Percentiles rank a stretch among this genome's conserved stretches.
These are phyloP conservation scores for Oplegnathus fasciatus DNA, from an alignment of 2,113 vertebrate genomes.

Conservation along the genomic window DNA sequence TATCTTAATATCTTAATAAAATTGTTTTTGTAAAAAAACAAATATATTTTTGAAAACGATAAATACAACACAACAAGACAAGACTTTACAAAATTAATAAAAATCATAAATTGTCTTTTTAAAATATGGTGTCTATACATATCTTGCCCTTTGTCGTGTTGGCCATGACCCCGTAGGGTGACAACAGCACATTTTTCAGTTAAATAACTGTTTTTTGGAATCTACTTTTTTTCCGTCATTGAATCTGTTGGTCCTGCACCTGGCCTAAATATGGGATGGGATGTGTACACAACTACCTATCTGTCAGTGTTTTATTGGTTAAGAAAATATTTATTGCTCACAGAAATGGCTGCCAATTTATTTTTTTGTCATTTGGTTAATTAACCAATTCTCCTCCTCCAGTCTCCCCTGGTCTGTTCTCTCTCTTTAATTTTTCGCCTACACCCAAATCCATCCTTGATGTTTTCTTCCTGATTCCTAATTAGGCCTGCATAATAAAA, in stretches of 20 bases:
- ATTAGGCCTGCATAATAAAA: not conserved
- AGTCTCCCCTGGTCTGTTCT: not conserved
- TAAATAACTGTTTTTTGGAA: too few species aligned
- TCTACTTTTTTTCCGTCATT: too few species aligned
- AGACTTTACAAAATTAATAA: too few species aligned
- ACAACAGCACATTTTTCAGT: too few species aligned
- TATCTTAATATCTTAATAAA: too few species aligned
- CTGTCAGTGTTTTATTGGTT: not conserved
- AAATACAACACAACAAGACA: not conserved
- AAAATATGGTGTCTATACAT: too few species aligned
- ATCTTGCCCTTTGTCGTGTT: too few species aligned
- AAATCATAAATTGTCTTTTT: too few species aligned
- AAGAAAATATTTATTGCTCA: not conserved
- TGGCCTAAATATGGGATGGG: too few species aligned
- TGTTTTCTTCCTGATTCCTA: not conserved
- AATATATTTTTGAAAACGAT: not conserved
- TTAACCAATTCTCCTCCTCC: not conserved
- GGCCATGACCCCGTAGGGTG: too few species aligned
- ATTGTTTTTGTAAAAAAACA: too few species aligned
- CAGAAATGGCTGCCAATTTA: not conserved
- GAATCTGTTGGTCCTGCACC: too few species aligned
- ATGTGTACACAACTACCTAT: not conserved
- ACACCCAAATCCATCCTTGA: not conserved
- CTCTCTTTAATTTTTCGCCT: not conserved
- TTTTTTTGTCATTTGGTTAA: not conserved